These are phyloP conservation scores for Dolichoris vasculosae DNA, from an alignment of 1,140 invertebrate species.

Conservation along the genomic window DNA sequence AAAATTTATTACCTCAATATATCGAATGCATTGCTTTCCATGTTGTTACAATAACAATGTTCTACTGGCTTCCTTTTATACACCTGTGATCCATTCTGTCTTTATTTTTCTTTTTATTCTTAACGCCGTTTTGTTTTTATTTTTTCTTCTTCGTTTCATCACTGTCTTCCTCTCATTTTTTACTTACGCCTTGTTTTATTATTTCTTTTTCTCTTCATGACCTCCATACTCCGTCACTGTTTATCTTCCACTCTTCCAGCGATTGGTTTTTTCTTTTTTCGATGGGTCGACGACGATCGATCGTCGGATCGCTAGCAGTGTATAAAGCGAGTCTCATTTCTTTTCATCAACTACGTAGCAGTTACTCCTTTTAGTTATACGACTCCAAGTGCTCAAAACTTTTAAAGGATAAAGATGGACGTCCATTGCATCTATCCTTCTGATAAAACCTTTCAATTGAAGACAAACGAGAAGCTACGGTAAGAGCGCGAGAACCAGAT, in stretches of 20 bases:
- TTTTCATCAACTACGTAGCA: conserved; percentile 42
- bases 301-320: not conserved
- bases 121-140: conserved; percentile 16
- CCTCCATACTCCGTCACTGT: conserved; percentile 32
- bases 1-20: too few species aligned
- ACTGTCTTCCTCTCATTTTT: conserved; percentile 39
- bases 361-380: not conserved
- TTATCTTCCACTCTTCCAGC: conserved; percentile 14
- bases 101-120: not conserved
- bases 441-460: not conserved
- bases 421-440: conserved; percentile 23
- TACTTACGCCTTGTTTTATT: not conserved
- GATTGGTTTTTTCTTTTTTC: not conserved
- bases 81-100: not conserved
- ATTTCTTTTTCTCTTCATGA: not conserved
- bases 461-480: conserved; percentile 36
- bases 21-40: too few species aligned
- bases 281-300: conserved; percentile 21
- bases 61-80: too few species aligned
- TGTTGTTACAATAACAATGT: too few species aligned
- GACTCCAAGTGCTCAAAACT: conserved; percentile 50
- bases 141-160: not conserved
- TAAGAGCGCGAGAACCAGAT: conserved; percentile 23
- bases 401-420: conserved; percentile 36
- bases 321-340: conserved; percentile 50